Base-by-base conservation (phyloP, 2,113 vertebrate genomes). In the Macaca fascicularis region DNA sequence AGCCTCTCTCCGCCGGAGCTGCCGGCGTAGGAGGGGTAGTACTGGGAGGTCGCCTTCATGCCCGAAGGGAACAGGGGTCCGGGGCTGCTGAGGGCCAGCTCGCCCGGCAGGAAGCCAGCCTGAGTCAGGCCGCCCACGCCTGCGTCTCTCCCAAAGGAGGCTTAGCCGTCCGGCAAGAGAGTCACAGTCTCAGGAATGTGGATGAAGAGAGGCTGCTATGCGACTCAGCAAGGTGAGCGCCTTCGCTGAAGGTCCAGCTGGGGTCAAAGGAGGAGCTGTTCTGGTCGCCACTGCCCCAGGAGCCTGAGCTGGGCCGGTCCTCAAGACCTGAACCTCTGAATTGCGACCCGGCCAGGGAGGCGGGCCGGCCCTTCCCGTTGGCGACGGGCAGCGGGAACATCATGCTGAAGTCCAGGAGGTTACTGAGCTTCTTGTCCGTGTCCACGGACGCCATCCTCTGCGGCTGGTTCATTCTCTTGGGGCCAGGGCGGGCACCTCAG, bases 341-440 rank as follows among this genome's bases (percentile, higher is more conserved):
- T 55, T 55, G 52, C 52, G 52, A 17, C 52, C 52, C 17, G 17
- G 52, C 17, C 52, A 55, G 52, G 17, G 52, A 19, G 52, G 52
- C 17, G 17, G 17, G 52, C 52, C 1, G 17, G 52, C 52, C 52
- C 52, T 55, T 55, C 52, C 52, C 52, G 0, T 19, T 55, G 52
- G 52, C 17, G 19, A 17, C 6, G 1, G 52, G 52, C 52, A 55
- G 52, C 6, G 17, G 52, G 52, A 55, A 55, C 99, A 99, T 99
- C 99, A 99, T 99, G 98, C 99, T 99, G 99, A 99, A 99, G 99
- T 99, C 99, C 99, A 99, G 99, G 97, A 99, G 99, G 98, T 99
- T 99, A 98, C 99, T 99, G 98, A 99, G 99, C 99, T 99, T 99
- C 99, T 99, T 99, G 99, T 99, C 99, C 64, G 99, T 99, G 99